phyloP scores from a whole-genome alignment of 2,888 invertebrate genomes.

The Seira ritae region DNA sequence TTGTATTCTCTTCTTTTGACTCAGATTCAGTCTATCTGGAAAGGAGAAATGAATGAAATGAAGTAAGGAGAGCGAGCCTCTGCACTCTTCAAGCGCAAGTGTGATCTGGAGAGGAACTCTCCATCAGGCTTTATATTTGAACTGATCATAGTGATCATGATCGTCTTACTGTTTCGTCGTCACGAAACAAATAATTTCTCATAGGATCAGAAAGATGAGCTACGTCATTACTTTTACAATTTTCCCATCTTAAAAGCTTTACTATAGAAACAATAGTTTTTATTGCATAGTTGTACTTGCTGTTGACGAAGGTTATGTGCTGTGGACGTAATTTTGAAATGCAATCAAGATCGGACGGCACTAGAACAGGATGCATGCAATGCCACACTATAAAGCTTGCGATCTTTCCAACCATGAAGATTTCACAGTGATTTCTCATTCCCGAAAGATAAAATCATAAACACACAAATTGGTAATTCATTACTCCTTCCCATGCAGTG shows the following conservation, averaged over 20 bases:
- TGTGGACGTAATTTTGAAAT: too few relatives aligned
- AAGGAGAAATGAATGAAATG: slow-evolving; percentile 7
- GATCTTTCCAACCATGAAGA: slow-evolving; percentile 1
- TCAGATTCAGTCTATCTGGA: not conserved
- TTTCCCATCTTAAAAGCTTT: too few relatives aligned
- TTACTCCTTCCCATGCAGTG: not conserved
- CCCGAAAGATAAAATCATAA: not conserved
- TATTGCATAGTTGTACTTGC: too few relatives aligned
- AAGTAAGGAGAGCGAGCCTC: not conserved
- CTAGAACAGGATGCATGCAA: too few relatives aligned
- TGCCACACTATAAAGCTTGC: not conserved
- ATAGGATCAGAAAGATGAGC: not conserved
- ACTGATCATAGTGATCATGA: not conserved
- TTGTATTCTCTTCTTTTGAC: not conserved
- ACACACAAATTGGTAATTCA: not conserved
- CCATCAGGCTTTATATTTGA: slow-evolving; percentile 26
- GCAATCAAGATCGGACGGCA: too few relatives aligned
- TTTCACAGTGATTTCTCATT: not conserved
- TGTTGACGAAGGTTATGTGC: too few relatives aligned
- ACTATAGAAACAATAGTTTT: too few relatives aligned
- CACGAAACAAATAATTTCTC: not conserved
- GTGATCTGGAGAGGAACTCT: not conserved
- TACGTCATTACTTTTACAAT: too few relatives aligned
- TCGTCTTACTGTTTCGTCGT: not conserved
- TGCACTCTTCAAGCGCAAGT: slow-evolving; percentile 27